Evolutionary conservation across 2,888 invertebrate species (phyloP), one percentile per base, ranked within the genome.

Genomic region (Willowsia nigromaculata): DNA sequence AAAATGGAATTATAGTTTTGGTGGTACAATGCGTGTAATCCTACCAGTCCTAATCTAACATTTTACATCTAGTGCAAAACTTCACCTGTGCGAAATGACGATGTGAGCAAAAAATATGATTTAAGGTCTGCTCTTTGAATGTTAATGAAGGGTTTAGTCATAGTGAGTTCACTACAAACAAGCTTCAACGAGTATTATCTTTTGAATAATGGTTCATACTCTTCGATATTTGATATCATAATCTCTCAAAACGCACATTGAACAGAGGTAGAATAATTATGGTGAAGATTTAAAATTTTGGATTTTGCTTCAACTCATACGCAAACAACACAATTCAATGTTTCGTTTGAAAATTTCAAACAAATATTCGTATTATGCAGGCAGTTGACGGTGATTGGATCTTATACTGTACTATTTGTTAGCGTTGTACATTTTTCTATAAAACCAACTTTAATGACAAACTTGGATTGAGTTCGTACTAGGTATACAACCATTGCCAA

Each of bases 101-200:
- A n/a, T n/a, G n/a, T n/a, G n/a, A 43, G 37, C 27, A 59, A 9
- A 43, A 25, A 43, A 56, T 30, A 74, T 74, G 56, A 85, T 74
- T 81, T 85, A 27, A 30, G 65, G 62, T 33, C 78, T 85, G 50
- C 76, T 74, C 76, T 37, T 74, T 68, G 88, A 71, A 88, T 88
- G 83, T 50, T 82, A 88, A 88, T 88, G 76, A 88, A 88, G 85
- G 76, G 76, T 47, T 50, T 25, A 27, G 30, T n/a, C n/a, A n/a
- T n/a, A n/a, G n/a, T n/a, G n/a, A n/a, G n/a, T 76, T 76, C 30
- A 53, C 65, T 71, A 71, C 53, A 87, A 87, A 87, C 87, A 81
- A 81, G 81, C 81, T 65, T n/a, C 25, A 76, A 33, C 47, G 11
- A 22, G 71, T 71, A 71, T 25, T 71, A 40, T 62, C 30, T 18